Evolutionary conservation across 30 jellyfish, hydroid and myxozoan species (phyloP), one percentile per base, ranked within the genome.

Genomic region (Cassiopea xamachana): DNA sequence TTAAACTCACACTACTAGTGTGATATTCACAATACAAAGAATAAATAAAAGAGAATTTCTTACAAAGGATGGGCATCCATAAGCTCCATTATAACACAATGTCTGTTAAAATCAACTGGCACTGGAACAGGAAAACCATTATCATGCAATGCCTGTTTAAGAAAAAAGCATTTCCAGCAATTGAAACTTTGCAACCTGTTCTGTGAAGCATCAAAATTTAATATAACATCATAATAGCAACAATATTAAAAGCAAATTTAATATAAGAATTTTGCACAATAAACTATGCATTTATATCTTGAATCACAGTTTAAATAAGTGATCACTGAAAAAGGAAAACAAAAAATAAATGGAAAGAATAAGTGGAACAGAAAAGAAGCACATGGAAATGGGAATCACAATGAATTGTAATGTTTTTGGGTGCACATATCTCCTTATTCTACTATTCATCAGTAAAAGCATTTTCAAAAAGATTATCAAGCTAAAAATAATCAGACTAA

Each of bases 81-180:
- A 46, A 92, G 87, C 79, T 93, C 97, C 99, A 97, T 97, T 12
- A 97, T 91, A 14, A 97, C 97, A 86, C 99, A 97, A 84, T 97
- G 99, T 76, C 99, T 96, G 91, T 97, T 97, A 75, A 87, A 93
- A 59, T 93, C 98, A 14, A 97, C 84, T 43, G 99, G 99, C 48
- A 84, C 81, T 17, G 99, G 99, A 1, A 97, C 99, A 9, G 99
- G 99, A 84, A 82, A 97, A 2, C 88, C 95, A 73, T 93, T 89
- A 59, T 97, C 98, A 75, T 89, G 76, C 88, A 97, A 81, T 2
- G 97, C 98, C 99, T 96, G 75, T 67, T 7, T 10, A 60, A 27
- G 60, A 60, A 79, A 39, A 77, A 55, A 59, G 50, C 14, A 80
- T 55, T 4, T 49, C 7, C 62, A 60, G 9, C 7, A 45, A 55